Evolutionary conservation across 2,888 invertebrate genomes (phyloP).

Genomic region (Deilephila porcellus): DNA sequence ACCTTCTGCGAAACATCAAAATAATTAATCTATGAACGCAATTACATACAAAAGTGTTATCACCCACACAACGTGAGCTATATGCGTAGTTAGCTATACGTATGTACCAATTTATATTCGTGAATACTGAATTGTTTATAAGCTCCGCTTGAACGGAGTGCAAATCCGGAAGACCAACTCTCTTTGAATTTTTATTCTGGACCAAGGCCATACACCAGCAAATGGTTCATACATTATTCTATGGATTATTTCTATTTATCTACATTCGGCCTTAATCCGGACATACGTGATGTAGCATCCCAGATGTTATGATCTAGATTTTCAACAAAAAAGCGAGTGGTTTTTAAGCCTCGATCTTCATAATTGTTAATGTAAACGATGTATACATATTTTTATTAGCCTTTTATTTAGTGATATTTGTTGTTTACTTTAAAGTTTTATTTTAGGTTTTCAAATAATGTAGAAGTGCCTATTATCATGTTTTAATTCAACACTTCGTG

Average conservation of each 20-base stretch:
- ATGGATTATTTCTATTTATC: conserved; percentile 3
- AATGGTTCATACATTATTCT: conserved; percentile 5
- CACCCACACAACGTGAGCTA: conserved; percentile 47
- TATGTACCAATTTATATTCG: conserved; percentile 57
- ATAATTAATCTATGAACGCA: conserved; percentile 51
- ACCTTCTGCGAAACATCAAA: conserved; percentile 28
- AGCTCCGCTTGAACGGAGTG: conserved; percentile 29
- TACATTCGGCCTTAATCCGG: background rate
- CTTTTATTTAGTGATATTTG: background rate
- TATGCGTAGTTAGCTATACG: conserved; percentile 63
- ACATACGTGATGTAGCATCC: background rate
- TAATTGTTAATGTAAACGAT: background rate
- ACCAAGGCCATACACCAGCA: conserved; percentile 6
- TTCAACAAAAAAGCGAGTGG: too few species aligned
- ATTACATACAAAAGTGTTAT: conserved; percentile 48
- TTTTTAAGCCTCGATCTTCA: background rate
- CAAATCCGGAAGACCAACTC: conserved; percentile 32
- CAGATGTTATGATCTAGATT: conserved; percentile 14
- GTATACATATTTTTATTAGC: too few species aligned
- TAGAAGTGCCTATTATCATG: too few species aligned
- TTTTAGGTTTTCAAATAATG: too few species aligned
- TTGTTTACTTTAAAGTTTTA: background rate
- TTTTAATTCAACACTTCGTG: too few species aligned
- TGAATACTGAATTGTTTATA: conserved; percentile 49
- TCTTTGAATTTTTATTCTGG: conserved; percentile 26